A percentile compares a stretch with the other conserved stretches of the same genome.
These are phyloP conservation scores for Rynchops niger DNA, from an alignment of 2,113 vertebrate species.

Conservation along the genomic window DNA sequence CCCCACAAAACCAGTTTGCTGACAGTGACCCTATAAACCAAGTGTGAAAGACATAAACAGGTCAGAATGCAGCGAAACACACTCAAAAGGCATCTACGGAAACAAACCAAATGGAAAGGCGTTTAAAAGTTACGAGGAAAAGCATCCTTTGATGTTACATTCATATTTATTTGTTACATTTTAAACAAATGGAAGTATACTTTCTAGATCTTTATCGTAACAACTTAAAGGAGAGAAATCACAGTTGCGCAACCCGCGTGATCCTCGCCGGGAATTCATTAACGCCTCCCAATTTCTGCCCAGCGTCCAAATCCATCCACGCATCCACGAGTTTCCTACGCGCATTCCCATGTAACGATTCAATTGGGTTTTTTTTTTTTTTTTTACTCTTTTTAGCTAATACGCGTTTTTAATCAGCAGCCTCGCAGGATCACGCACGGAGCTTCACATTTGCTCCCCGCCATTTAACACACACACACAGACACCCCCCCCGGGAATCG, in stretches of 20 bases:
- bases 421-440: rapidly evolving
- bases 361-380: neutral
- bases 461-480: neutral
- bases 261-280: neutral
- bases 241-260: neutral
- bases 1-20: neutral
- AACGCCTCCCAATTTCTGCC: neutral
- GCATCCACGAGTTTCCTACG: neutral
- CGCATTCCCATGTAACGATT: rapidly evolving
- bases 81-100: neutral
- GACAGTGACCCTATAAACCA: neutral
- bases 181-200: neutral
- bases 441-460: neutral
- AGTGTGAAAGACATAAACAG: neutral
- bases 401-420: neutral
- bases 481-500: rapidly evolving
- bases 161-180: neutral
- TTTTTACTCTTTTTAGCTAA: neutral
- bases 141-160: neutral
- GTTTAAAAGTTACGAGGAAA: neutral
- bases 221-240: neutral
- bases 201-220: neutral
- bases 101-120: neutral
- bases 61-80: rapidly evolving
- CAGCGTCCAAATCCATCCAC: neutral